Conservation (phyloP, 2,797 vertebrate genomes). For the Natrix natrix region DNA sequence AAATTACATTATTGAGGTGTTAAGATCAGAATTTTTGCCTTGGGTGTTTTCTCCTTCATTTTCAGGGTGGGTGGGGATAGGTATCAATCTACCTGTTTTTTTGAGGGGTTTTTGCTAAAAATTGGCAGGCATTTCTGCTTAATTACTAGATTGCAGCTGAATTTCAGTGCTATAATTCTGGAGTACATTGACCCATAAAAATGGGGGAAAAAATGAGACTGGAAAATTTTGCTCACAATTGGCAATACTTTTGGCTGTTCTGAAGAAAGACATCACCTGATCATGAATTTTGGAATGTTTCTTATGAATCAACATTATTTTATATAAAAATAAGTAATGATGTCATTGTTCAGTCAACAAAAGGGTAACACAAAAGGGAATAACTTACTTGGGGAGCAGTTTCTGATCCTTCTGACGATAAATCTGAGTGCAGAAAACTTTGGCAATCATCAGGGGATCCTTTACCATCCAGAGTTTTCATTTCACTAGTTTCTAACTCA, state of each 20-base stretch:
- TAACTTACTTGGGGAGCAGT: constrained; percentile 47
- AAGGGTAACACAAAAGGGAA: not conserved
- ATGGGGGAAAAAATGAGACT: not conserved
- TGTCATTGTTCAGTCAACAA: not conserved
- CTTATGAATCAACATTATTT: not conserved
- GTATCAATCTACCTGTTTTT: not conserved
- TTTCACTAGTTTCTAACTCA: constrained; percentile 25
- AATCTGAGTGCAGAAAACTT: not conserved
- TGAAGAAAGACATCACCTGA: not conserved
- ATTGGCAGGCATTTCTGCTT: not conserved
- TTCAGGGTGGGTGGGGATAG: not conserved
- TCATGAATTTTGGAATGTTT: not conserved
- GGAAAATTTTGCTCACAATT: not conserved
- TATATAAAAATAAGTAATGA: not conserved
- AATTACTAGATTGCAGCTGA: not conserved
- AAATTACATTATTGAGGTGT: not conserved
- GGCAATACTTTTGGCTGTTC: not conserved
- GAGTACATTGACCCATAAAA: not conserved
- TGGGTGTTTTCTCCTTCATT: not conserved
- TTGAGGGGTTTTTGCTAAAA: not conserved
- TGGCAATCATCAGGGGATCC: constrained; percentile 21
- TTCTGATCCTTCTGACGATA: constrained; percentile 17
- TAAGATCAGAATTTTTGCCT: not conserved
- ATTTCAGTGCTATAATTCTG: not conserved
- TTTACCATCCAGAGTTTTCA: not conserved